A percentile compares a stretch with the other conserved stretches of the same genome.
Conservation (phyloP, 2,797 vertebrate genomes). For the Denticeps clupeoides region DNA sequence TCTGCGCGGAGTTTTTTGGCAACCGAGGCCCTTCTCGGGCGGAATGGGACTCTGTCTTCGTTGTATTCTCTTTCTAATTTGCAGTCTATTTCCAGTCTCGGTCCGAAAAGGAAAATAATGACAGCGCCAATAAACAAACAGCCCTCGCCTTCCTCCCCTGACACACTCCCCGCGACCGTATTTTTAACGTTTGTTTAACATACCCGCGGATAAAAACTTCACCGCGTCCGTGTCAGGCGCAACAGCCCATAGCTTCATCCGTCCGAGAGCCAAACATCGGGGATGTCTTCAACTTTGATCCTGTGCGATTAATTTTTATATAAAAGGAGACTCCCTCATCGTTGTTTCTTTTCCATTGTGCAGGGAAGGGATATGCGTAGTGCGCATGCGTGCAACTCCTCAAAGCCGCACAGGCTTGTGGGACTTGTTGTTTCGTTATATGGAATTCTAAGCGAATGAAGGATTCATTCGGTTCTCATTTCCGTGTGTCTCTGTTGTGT, state of each 20-base stretch:
- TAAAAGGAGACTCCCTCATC: slow-evolving; percentile 23
- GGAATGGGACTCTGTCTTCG: slow-evolving; percentile 9
- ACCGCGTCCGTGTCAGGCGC: slow-evolving; percentile 1
- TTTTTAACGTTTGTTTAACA: slow-evolving; percentile 13
- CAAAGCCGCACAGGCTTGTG: slow-evolving; percentile 2
- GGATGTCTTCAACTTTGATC: slow-evolving; percentile 13
- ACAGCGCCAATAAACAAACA: slow-evolving; percentile 14
- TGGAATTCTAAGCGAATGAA: too few species aligned
- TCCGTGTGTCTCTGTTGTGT: too few species aligned
- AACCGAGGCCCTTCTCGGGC: slow-evolving; percentile 13
- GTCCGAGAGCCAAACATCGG: slow-evolving; percentile 6
- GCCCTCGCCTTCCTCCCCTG: slow-evolving; percentile 19
- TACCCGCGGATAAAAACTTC: background rate
- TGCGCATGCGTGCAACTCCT: slow-evolving; percentile 26
- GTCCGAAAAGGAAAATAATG: slow-evolving; percentile 7
- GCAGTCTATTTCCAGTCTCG: slow-evolving; percentile 13
- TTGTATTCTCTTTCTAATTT: slow-evolving; percentile 11
- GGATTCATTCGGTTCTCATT: too few species aligned
- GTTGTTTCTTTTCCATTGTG: slow-evolving; percentile 21
- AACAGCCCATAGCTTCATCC: slow-evolving; percentile 13
- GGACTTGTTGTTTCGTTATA: slow-evolving; percentile 24
- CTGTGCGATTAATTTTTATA: background rate
- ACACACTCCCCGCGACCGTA: background rate
- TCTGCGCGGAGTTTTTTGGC: slow-evolving; percentile 16
- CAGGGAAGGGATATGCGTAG: slow-evolving; percentile 13